Base-by-base conservation (phyloP, 2,113 vertebrate genomes). In the Lamprologus callipterus region DNA sequence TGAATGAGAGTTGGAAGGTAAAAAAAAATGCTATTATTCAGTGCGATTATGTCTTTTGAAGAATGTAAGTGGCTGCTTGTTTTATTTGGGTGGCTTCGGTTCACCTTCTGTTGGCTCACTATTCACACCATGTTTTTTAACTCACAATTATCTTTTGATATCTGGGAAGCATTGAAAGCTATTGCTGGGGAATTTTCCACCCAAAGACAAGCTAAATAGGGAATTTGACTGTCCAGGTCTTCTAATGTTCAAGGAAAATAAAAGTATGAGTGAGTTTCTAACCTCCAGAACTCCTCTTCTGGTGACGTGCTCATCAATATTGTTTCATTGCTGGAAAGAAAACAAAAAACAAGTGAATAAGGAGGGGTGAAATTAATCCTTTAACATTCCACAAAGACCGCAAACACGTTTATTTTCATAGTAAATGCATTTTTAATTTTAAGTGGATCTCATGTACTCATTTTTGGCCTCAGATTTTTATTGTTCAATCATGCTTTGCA, bases 281-380 rank as follows among this genome's bases (percentile, higher is more conserved):
- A 97, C 96, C 11, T 63, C 94, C 94, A 97, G 83, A 95, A 97
- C 84, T 97, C 95, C 58, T 87, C 82, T 83, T 96, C 96, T 0
- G 96, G 57, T 33, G 91, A 85, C 1, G 2, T 82, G 7, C 13
- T 2, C 1, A 2, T 5, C 5, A 4, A 1, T 3, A 28, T 31
- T 7, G 53, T 26, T 2, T 13, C 5, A 49, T 33, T 81, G 6
- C 88, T 92, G 54, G 3, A 89, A 73, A 87, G 6, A 65, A 21
- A 84, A 82, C 8, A 87, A 87, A 87, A 82, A 90, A 82, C 4
- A 5, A 83, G n/a, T 53, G 57, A 31, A 26, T 65, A 55, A 65
- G 63, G 45, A 47, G 23, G 16, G 40, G 23, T 47, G 70, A 73
- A 45, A 45, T 73, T 26, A 47, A 19, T 2, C 21, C 8, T 75